Evolutionary conservation across 2,888 invertebrate species (phyloP).

Genomic region (Catocala sponsa): DNA sequence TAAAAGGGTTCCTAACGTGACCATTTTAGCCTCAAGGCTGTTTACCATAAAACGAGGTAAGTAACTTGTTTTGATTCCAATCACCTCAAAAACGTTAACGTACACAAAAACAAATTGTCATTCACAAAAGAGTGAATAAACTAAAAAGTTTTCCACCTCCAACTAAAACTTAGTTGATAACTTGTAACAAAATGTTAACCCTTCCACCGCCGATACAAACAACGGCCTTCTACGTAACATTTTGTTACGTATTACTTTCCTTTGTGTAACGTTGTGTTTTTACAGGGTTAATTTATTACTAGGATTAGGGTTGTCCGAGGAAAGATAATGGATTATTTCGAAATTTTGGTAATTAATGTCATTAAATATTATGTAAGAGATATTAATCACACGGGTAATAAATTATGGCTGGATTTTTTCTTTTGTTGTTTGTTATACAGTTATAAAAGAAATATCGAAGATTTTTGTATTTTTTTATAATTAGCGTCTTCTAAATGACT

Average conservation of each 20-base stretch:
- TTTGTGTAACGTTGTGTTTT: constrained; percentile 33
- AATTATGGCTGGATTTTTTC: background rate
- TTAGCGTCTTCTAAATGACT: background rate
- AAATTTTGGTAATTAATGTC: constrained; percentile 11
- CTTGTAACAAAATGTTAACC: constrained; percentile 28
- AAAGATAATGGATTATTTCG: constrained; percentile 7
- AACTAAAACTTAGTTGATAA: constrained; percentile 33
- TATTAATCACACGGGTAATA: background rate
- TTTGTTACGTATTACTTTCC: constrained; percentile 25
- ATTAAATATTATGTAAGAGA: background rate
- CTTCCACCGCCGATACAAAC: constrained; percentile 27
- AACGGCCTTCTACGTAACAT: constrained; percentile 20
- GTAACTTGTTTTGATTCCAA: background rate
- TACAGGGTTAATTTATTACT: constrained; percentile 37
- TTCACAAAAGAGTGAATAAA: constrained; percentile 9
- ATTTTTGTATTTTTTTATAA: background rate
- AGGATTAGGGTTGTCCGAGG: constrained; percentile 40
- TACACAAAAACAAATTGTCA: constrained; percentile 1
- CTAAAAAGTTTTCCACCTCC: constrained; percentile 10
- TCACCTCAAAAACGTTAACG: too few species aligned
- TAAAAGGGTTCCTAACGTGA: too few species aligned
- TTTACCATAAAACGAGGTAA: too few species aligned
- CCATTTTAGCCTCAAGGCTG: too few species aligned
- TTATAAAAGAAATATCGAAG: too few species aligned
- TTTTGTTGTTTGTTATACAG: too few species aligned